phyloP scores from a whole-genome alignment of 2,797 vertebrate genomes.

The Kryptolebias ocellatus region DNA sequence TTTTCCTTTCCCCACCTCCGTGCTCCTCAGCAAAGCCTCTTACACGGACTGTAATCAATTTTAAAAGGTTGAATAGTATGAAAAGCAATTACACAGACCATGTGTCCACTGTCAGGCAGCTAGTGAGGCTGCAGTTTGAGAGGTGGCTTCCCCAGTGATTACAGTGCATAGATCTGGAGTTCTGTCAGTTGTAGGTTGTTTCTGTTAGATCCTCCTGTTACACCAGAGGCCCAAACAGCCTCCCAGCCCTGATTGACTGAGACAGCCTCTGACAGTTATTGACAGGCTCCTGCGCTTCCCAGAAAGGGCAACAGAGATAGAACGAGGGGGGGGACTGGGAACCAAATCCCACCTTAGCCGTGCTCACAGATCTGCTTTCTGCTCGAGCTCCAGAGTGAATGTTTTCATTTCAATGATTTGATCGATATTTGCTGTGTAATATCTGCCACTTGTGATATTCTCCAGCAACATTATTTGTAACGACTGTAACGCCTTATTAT shows the following conservation, averaged over 20 bases:
- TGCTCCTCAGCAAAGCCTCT: conserved; percentile 42
- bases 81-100: conserved; percentile 72
- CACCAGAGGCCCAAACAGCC: conserved; percentile 61
- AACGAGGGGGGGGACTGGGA: conserved; percentile 17
- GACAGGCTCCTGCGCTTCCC: conserved; percentile 70
- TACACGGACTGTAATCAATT: conserved; percentile 71
- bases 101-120: conserved; percentile 61
- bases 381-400: conserved; percentile 3
- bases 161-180: conserved; percentile 71
- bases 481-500: no score
- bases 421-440: conserved; percentile 23
- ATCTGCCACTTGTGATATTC: conserved; percentile 20
- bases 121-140: conserved; percentile 54
- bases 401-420: conserved; percentile 20
- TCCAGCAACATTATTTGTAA: neutral
- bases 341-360: conserved; percentile 18
- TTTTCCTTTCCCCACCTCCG: conserved; percentile 10
- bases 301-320: conserved; percentile 55
- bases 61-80: conserved; percentile 69
- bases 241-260: conserved; percentile 65
- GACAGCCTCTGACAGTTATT: conserved; percentile 76
- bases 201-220: conserved; percentile 69
- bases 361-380: conserved; percentile 33
- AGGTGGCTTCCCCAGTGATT: conserved; percentile 71
- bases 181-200: conserved; percentile 71